Evolutionary conservation across 2,113 vertebrate genomes (phyloP).

Genomic region (Rhinolophus ferrumequinum): DNA sequence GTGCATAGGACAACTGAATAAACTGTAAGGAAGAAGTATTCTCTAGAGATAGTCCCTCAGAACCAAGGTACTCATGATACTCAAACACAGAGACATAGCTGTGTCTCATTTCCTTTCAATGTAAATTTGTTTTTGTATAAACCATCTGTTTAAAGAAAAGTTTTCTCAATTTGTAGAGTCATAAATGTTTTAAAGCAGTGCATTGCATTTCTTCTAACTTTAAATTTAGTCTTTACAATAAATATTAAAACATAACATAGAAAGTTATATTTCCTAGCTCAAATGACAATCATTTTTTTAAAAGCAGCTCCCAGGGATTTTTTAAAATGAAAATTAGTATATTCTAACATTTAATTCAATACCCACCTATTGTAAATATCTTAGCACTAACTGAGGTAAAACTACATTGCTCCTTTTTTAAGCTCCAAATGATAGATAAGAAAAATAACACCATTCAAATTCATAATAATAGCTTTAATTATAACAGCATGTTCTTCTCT

Average conservation of each 20-base stretch:
- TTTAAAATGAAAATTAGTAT: slow-evolving; percentile 47
- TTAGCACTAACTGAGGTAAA: background rate
- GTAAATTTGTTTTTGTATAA: background rate
- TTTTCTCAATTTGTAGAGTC: background rate
- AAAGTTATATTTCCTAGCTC: background rate
- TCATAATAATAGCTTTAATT: background rate
- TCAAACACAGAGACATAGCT: background rate
- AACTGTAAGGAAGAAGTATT: background rate
- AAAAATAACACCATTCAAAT: slow-evolving; percentile 42
- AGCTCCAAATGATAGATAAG: background rate
- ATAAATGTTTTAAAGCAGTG: background rate
- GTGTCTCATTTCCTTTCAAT: background rate
- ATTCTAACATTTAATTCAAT: slow-evolving; percentile 40
- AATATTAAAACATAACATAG: background rate
- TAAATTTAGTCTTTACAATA: slow-evolving; percentile 42
- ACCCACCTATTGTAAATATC: background rate
- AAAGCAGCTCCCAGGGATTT: background rate
- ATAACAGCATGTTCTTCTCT: background rate
- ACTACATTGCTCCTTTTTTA: slow-evolving; percentile 6
- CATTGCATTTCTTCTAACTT: background rate
- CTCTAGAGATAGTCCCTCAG: background rate
- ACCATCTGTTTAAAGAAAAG: background rate
- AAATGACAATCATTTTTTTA: background rate
- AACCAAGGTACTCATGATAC: background rate
- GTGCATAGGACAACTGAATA: background rate